A percentile compares a stretch with the other conserved stretches of the same genome.
These are phyloP conservation scores for Elanus axillaris DNA, from an alignment of 2,113 vertebrate genomes.

Conservation along the genomic window DNA sequence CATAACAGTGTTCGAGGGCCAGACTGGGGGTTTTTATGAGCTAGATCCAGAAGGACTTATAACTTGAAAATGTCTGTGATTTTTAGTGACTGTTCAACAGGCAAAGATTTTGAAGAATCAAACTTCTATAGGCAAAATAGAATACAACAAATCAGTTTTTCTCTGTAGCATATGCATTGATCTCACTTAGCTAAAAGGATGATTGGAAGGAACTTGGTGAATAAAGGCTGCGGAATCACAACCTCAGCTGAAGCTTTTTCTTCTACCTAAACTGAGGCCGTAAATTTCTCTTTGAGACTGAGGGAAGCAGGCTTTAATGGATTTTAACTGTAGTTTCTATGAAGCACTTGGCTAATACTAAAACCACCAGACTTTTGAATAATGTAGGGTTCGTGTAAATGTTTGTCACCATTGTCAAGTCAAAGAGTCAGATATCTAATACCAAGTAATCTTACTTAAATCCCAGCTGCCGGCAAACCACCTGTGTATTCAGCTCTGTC, in stretches of 20 bases:
- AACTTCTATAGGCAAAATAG: background rate
- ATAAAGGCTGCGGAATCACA: background rate
- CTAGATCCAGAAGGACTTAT: background rate
- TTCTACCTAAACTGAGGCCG: background rate
- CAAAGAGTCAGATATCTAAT: background rate
- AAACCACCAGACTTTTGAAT: background rate
- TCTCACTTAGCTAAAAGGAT: background rate
- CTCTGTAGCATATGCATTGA: background rate
- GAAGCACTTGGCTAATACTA: background rate
- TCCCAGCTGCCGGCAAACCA: slow-evolving; percentile 90
- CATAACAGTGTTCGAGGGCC: background rate
- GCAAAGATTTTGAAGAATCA: background rate
- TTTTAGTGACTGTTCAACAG: background rate
- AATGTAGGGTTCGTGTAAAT: background rate
- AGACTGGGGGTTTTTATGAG: background rate
- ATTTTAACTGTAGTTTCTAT: background rate
- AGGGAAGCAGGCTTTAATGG: background rate
- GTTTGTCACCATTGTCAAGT: background rate
- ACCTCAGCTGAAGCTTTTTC: background rate
- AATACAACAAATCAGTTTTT: background rate
- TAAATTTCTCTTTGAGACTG: background rate
- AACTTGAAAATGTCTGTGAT: background rate
- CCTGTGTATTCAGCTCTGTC: slow-evolving; percentile 85
- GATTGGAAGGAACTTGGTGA: background rate
- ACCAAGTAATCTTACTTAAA: slow-evolving; percentile 81